Evolutionary conservation across 2,888 invertebrate genomes (phyloP), one percentile per base, ranked within the genome.

Genomic region (Acanthosepion pharaonis): DNA sequence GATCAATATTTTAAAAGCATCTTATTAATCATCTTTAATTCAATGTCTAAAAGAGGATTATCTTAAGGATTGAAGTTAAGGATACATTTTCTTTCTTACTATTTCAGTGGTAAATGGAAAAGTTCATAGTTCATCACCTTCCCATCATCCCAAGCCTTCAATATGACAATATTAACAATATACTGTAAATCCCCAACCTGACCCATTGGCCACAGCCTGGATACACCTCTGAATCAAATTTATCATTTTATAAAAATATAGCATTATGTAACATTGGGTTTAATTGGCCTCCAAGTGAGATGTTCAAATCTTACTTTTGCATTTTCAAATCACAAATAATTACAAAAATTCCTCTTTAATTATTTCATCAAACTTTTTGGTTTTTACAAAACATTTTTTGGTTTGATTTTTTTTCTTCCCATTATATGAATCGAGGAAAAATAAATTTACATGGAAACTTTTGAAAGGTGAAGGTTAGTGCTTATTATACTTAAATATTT

Each of bases 231-330:
- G n/a, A 78, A 78, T 78, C 28, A 64, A 25, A 23, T 25, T 23
- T 28, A 78, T n/a, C 78, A 78, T 78, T 78, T 78, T n/a, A 78
- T 15, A 33, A 78, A 78, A 78, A 78, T 33, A 78, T n/a, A 78
- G n/a, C n/a, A 78, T 78, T n/a, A 78, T n/a, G 78, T 33, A 78
- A 78, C n/a, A 78, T n/a, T 78, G 78, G n/a, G n/a, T n/a, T 78
- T 78, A 9, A 78, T 15, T 33, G n/a, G 78, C 78, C 78, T 78
- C 78, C 78, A 78, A 78, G 78, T 78, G 78, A 78, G 78, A 78
- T 78, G 78, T 78, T 78, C 78, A 78, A 78, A 78, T 78, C n/a
- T 78, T 59, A 59, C 59, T 59, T 59, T n/a, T n/a, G 78, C n/a
- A 33, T 78, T 78, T 78, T 78, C 78, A 78, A 78, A 78, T n/a